Evolutionary conservation across 2,797 vertebrate species (phyloP), one percentile per base, ranked within the genome.

Genomic region (Eulemur coronatus): DNA sequence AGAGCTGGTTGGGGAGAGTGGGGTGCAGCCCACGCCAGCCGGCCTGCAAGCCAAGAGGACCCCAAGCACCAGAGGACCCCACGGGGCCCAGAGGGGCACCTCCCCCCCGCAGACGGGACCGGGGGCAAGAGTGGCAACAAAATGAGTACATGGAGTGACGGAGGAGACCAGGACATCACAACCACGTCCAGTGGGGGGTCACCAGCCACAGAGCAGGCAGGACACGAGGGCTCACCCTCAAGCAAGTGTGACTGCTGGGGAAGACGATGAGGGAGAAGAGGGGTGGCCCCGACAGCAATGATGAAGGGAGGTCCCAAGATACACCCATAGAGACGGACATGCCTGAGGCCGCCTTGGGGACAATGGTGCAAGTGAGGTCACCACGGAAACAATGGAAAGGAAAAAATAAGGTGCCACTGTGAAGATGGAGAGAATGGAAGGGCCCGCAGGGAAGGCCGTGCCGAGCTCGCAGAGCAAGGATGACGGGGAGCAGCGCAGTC

Each of bases 301-400:
- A 85, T 57, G 95, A 50, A 84, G 84, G 85, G 92, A 92, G 96
- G 86, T 61, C 96, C 97, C 48, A 43, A 97, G 94, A 93, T 63
- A 94, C 89, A 72, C 96, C 73, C 94, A 92, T 2, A 61, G 96
- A 94, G 96, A 76, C 22, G 22, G 94, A 82, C 89, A 41, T 7
- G 91, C 84, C 97, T 14, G 72, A 97, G 93, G 94, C 92, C 43
- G n/a, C 94, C 93, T 93, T 20, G 7, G 89, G 96, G 86, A 90
- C 89, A n/a, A 78, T 61, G 94, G 97, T 57, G 63, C 95, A 93
- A 96, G 96, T 81, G 96, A 98, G 84, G 86, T 97, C 97, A 96
- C 94, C 96, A 95, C 65, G 94, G 89, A 95, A 94, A 92, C 50
- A 55, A 96, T 92, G 97, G 81, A 87, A 82, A 80, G 96, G 67